Conservation (phyloP, 2,113 vertebrate species). For the Solea senegalensis region DNA sequence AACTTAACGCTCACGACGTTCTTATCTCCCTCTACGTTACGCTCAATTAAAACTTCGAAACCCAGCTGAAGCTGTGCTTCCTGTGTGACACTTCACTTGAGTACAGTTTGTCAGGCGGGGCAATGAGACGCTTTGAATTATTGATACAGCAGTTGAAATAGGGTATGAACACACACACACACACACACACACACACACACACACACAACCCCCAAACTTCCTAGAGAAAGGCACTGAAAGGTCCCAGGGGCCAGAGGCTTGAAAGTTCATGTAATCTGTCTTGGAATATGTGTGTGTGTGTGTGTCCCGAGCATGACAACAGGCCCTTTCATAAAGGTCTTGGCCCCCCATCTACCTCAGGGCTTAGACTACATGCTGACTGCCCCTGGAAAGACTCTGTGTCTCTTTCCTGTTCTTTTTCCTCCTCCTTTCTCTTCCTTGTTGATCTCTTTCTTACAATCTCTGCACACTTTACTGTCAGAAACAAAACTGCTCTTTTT, state of each 20-base stretch:
- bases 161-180: slow-evolving; percentile 12
- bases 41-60: not conserved
- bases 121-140: slow-evolving; percentile 51
- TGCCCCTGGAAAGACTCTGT: slow-evolving; percentile 59
- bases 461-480: slow-evolving; percentile 44
- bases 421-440: not conserved
- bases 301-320: slow-evolving; percentile 62
- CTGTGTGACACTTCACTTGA: slow-evolving; percentile 1
- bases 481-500: slow-evolving; percentile 14
- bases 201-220: slow-evolving; percentile 54
- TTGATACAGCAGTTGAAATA: slow-evolving; percentile 43
- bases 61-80: slow-evolving; percentile 6
- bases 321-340: slow-evolving; percentile 77
- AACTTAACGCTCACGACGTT: not conserved
- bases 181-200: slow-evolving; percentile 15
- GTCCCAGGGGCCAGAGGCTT: not conserved
- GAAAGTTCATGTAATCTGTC: slow-evolving; percentile 33
- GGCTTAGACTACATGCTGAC: slow-evolving; percentile 51
- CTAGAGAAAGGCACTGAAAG: slow-evolving; percentile 58
- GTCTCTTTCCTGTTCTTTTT: slow-evolving; percentile 9
- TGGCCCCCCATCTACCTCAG: slow-evolving; percentile 69
- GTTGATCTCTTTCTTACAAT: slow-evolving; percentile 14
- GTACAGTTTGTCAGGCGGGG: slow-evolving; percentile 13
- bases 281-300: slow-evolving; percentile 39
- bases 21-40: not conserved